Conservation (phyloP, 2,888 invertebrate species). For the Drosophila histrio region DNA sequence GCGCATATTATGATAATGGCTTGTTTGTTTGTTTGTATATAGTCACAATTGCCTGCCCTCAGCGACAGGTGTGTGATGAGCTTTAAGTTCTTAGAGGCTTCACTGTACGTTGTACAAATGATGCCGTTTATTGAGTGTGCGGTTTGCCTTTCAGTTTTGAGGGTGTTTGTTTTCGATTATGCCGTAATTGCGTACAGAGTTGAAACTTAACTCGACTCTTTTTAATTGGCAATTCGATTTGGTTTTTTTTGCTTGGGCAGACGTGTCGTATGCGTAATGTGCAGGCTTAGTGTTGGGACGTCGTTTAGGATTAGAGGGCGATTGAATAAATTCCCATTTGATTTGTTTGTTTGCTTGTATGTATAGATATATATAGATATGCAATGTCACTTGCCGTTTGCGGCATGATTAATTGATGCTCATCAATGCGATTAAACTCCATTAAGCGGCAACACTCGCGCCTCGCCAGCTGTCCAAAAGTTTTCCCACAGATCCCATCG, state of each 20-base stretch:
- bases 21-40: constrained; percentile 67
- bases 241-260: constrained; percentile 27
- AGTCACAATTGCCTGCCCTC: constrained; percentile 37
- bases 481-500: constrained; percentile 52
- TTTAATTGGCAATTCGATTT: constrained; percentile 73
- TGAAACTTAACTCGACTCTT: constrained; percentile 43
- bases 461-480: constrained; percentile 47
- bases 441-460: constrained; percentile 73
- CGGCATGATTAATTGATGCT: constrained; percentile 77
- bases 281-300: constrained; percentile 52
- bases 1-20: constrained; percentile 72
- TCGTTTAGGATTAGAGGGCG: constrained; percentile 57
- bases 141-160: constrained; percentile 35
- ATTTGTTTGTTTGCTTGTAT: not conserved
- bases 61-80: constrained; percentile 55
- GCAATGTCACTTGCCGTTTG: constrained; percentile 59
- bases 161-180: constrained; percentile 43
- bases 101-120: constrained; percentile 50
- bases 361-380: constrained; percentile 12
- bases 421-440: constrained; percentile 77
- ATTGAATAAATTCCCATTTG: not conserved
- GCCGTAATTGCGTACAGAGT: constrained; percentile 62
- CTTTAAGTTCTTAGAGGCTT: constrained; percentile 52
- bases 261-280: constrained; percentile 77
- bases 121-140: constrained; percentile 72